Conservation (phyloP, 1,140 invertebrate species). For the Tetramorium alpestre region DNA sequence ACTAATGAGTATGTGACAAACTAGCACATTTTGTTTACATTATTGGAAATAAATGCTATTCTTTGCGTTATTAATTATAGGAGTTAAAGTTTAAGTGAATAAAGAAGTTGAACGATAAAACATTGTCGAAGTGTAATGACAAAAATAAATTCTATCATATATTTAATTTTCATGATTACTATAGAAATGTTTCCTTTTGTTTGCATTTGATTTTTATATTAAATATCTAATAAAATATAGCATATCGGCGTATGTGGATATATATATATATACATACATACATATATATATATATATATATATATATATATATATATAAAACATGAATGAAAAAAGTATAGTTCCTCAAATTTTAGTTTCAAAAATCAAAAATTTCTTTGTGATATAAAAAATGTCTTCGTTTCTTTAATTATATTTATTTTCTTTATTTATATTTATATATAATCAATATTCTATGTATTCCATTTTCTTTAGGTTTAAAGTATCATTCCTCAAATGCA, state of each 20-base stretch:
- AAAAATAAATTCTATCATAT: slow-evolving; percentile 57
- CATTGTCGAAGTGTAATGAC: slow-evolving; percentile 38
- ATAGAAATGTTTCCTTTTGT: background rate
- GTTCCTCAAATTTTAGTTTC: background rate
- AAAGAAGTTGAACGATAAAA: slow-evolving; percentile 36
- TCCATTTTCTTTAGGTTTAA: background rate
- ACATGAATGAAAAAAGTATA: background rate
- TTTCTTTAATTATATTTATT: slow-evolving; percentile 7
- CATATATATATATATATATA: too few species aligned
- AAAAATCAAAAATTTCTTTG: slow-evolving; percentile 1
- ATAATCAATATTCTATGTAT: background rate
- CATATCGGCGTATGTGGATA: slow-evolving; percentile 3
- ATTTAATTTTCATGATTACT: slow-evolving; percentile 43
- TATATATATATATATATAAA: too few species aligned
- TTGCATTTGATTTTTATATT: slow-evolving; percentile 34
- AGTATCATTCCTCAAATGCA: slow-evolving; percentile 26
- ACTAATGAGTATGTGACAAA: slow-evolving; percentile 53
- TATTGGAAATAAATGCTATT: slow-evolving; percentile 27
- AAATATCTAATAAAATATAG: slow-evolving; percentile 30
- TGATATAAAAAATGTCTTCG: background rate
- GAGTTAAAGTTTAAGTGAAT: slow-evolving; percentile 46
- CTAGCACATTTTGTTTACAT: slow-evolving; percentile 42
- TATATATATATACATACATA: background rate
- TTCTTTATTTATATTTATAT: background rate
- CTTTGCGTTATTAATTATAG: slow-evolving; percentile 44